Conservation (phyloP, 2,113 vertebrate genomes). For the Strix aluco region DNA sequence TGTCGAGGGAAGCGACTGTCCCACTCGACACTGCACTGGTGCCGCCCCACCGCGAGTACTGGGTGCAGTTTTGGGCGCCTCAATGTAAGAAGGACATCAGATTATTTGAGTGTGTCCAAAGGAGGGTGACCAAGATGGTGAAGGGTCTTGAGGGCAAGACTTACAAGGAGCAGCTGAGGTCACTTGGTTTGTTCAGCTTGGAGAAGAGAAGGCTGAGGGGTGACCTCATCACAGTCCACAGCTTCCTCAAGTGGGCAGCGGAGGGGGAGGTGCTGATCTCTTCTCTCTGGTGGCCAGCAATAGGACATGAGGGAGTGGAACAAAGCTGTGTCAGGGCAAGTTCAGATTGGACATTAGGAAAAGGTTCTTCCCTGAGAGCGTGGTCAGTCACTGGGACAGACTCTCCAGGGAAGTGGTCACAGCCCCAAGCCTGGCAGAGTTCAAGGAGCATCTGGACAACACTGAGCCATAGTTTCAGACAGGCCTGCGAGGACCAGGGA, state of each 20-base stretch:
- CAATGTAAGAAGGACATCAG: not conserved
- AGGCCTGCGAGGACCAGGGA: not conserved
- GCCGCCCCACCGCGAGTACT: too few relatives aligned
- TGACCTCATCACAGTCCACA: not conserved
- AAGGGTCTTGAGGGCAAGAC: too few relatives aligned
- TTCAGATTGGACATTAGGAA: not conserved
- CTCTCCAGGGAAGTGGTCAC: not conserved
- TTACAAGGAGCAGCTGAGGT: too few relatives aligned
- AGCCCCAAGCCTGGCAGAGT: not conserved
- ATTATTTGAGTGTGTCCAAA: not conserved
- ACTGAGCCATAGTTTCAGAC: not conserved
- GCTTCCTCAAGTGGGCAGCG: not conserved
- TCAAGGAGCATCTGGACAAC: not conserved
- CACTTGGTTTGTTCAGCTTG: too few relatives aligned
- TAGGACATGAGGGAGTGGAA: not conserved
- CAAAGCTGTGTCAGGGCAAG: not conserved
- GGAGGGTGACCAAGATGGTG: too few relatives aligned
- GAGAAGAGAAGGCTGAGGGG: too few relatives aligned
- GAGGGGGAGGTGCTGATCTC: not conserved
- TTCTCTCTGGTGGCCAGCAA: not conserved
- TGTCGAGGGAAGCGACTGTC: not conserved
- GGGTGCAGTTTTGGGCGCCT: not conserved
- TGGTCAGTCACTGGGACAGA: not conserved
- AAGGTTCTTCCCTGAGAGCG: not conserved
- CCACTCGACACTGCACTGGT: too few relatives aligned